Evolutionary conservation across 2,113 vertebrate species (phyloP).

Genomic region (Lutjanus erythropterus): DNA sequence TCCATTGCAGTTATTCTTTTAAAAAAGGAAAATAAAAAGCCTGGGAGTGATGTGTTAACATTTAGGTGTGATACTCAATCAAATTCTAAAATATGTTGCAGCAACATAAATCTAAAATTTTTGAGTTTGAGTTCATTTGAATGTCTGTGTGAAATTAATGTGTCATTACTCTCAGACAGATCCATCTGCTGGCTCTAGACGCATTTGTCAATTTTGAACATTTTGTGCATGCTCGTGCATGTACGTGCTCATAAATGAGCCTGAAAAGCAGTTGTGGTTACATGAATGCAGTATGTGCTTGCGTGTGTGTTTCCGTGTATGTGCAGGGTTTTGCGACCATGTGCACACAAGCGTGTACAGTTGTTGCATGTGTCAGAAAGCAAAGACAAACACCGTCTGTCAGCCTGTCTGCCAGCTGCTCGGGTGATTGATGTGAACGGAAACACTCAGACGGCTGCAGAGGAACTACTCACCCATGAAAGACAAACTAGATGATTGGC

Average conservation of each 20-base stretch:
- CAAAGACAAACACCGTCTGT: slow-evolving; percentile 76
- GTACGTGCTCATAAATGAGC: slow-evolving; percentile 28
- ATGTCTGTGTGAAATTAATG: slow-evolving; percentile 56
- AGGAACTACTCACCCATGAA: slow-evolving; percentile 77
- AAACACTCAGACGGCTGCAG: slow-evolving; percentile 56
- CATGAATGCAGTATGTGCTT: not conserved
- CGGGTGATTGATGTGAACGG: slow-evolving; percentile 76
- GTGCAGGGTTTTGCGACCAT: slow-evolving; percentile 1
- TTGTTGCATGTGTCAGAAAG: slow-evolving; percentile 62
- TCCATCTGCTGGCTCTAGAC: slow-evolving; percentile 66
- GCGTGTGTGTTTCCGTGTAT: slow-evolving; percentile 19
- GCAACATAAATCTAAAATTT: slow-evolving; percentile 40
- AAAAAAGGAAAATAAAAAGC: not conserved
- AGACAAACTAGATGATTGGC: slow-evolving; percentile 70
- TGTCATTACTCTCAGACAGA: slow-evolving; percentile 67
- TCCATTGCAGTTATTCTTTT: not conserved
- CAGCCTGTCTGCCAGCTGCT: slow-evolving; percentile 74
- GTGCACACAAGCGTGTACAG: slow-evolving; percentile 42
- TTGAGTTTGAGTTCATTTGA: slow-evolving; percentile 44
- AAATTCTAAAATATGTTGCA: slow-evolving; percentile 9
- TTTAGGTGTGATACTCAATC: not conserved
- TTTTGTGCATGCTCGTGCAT: slow-evolving; percentile 4
- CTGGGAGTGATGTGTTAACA: not conserved
- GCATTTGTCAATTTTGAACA: slow-evolving; percentile 49
- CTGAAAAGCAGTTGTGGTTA: slow-evolving; percentile 11